Evolutionary conservation across 2,888 invertebrate genomes (phyloP).

Genomic region (Mimas tiliae): DNA sequence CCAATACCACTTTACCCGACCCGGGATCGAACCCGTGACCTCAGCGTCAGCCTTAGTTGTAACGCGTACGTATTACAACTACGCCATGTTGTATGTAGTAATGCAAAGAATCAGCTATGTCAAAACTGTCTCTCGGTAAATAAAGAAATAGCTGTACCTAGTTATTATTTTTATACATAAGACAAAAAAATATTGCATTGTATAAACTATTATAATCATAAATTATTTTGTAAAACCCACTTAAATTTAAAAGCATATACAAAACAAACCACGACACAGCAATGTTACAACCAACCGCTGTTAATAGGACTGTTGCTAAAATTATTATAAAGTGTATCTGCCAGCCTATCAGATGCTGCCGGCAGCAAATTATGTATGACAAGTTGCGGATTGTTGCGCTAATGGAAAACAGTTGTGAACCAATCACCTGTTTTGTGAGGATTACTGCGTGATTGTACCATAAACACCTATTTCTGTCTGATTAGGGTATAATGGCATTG

Average conservation of each 20-base stretch:
- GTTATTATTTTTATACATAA: too few relatives aligned
- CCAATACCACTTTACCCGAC: too few relatives aligned
- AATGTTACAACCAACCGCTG: not conserved
- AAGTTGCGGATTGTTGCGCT: slow-evolving; percentile 52
- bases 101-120: too few relatives aligned
- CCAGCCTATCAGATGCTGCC: slow-evolving; percentile 26
- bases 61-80: too few relatives aligned
- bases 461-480: not conserved
- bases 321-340: slow-evolving; percentile 24
- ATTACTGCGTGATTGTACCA: not conserved
- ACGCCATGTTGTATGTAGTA: too few relatives aligned
- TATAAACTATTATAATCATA: not conserved
- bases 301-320: slow-evolving; percentile 13
- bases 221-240: not conserved
- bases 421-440: slow-evolving; percentile 50
- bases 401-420: slow-evolving; percentile 70
- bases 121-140: too few relatives aligned
- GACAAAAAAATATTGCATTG: too few relatives aligned
- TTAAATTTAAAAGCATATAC: slow-evolving; percentile 7
- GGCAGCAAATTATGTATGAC: slow-evolving; percentile 44
- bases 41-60: too few relatives aligned
- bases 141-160: too few relatives aligned
- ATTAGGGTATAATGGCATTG: not conserved
- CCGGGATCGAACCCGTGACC: too few relatives aligned
- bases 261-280: not conserved